A percentile compares a stretch with the other conserved stretches of the same genome.
These are phyloP conservation scores for Atherinomorus stipes DNA, from an alignment of 2,113 vertebrate species.

Conservation along the genomic window DNA sequence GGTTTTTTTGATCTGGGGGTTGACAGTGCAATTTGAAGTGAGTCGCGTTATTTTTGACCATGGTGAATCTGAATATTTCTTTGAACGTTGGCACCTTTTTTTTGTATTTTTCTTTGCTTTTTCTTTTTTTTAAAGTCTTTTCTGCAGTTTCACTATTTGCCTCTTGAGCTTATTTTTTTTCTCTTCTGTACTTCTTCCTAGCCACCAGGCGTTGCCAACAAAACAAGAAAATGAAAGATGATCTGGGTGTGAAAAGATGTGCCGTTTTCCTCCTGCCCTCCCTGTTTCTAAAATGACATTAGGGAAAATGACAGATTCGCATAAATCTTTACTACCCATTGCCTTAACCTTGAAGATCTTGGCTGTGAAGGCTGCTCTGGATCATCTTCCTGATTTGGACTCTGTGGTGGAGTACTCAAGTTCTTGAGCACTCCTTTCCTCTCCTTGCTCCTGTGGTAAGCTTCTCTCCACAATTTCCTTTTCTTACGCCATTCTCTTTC, in stretches of 20 bases:
- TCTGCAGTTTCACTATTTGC: not conserved
- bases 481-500: too few relatives aligned
- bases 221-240: slow-evolving; percentile 4
- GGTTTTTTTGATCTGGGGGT: slow-evolving; percentile 6
- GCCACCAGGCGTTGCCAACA: not conserved
- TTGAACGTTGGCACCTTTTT: slow-evolving; percentile 11
- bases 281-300: slow-evolving; percentile 3
- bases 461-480: not conserved
- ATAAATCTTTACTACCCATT: not conserved
- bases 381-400: not conserved
- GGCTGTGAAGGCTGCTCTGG: slow-evolving; percentile 5
- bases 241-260: not conserved
- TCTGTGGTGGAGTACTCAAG: not conserved
- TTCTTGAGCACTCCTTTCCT: not conserved
- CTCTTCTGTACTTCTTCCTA: slow-evolving; percentile 2
- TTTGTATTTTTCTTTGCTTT: slow-evolving; percentile 3
- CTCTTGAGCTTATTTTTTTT: slow-evolving; percentile 9
- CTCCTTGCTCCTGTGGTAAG: not conserved
- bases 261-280: not conserved
- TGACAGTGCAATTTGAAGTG: too few relatives aligned
- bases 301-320: not conserved
- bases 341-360: slow-evolving; percentile 5
- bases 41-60: too few relatives aligned
- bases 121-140: slow-evolving; percentile 6
- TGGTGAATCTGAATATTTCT: too few relatives aligned